phyloP scores from a whole-genome alignment of 2,797 vertebrate genomes.

The Morus bassanus region DNA sequence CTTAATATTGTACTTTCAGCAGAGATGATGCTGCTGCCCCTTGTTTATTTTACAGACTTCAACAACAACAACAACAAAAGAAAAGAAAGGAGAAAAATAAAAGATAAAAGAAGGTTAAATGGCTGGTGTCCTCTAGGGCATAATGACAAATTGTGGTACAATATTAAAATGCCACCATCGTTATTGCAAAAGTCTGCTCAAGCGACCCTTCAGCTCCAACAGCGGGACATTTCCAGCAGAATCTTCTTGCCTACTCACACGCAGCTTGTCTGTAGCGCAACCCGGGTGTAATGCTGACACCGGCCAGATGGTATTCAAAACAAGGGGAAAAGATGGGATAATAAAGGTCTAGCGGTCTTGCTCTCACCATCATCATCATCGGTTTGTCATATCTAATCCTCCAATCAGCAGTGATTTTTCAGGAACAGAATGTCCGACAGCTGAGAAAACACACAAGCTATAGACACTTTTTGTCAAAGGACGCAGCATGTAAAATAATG shows the following conservation, averaged over 20 bases:
- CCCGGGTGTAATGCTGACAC: conserved; percentile 40
- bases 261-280: conserved; percentile 62
- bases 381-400: conserved; percentile 61
- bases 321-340: conserved; percentile 18
- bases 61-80: conserved; percentile 52
- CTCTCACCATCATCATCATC: conserved; percentile 47
- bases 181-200: conserved; percentile 72
- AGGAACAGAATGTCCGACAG: conserved; percentile 71
- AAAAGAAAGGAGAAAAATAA: conserved; percentile 41
- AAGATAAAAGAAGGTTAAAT: conserved; percentile 63
- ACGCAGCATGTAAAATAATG: conserved; percentile 74
- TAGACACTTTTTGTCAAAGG: conserved; percentile 74
- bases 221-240: conserved; percentile 57
- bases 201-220: conserved; percentile 43
- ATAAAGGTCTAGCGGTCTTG: conserved; percentile 56
- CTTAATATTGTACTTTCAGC: conserved; percentile 53
- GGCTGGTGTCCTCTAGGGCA: conserved; percentile 66
- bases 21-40: conserved; percentile 64
- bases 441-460: conserved; percentile 77
- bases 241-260: conserved; percentile 61
- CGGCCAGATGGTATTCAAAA: conserved; percentile 46
- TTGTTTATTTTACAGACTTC: conserved; percentile 71
- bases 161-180: conserved; percentile 56
- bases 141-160: conserved; percentile 56
- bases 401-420: conserved; percentile 67